These are phyloP conservation scores for Diploptera punctata DNA, from an alignment of 2,888 invertebrate genomes.

Conservation along the genomic window DNA sequence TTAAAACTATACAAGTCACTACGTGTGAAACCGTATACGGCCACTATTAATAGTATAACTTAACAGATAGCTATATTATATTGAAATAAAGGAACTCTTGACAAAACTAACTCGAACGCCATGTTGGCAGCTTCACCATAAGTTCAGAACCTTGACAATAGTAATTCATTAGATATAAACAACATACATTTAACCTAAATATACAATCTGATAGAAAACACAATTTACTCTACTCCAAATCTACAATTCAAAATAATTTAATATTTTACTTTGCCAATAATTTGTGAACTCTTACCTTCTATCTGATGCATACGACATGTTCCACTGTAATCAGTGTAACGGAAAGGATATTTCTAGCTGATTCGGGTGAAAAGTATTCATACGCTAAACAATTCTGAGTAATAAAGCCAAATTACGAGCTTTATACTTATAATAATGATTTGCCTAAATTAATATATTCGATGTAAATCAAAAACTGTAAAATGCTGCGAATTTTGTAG, in stretches of 20 bases:
- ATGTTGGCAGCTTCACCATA: slow-evolving; percentile 61
- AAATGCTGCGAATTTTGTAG: not conserved
- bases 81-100: not conserved
- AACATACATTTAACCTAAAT: not conserved
- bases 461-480: too few relatives aligned
- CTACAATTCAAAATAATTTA: not conserved
- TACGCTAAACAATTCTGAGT: slow-evolving; percentile 29
- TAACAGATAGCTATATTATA: not conserved
- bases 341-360: slow-evolving; percentile 61
- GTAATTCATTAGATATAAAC: slow-evolving; percentile 23
- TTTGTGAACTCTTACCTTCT: slow-evolving; percentile 72
- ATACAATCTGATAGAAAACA: not conserved
- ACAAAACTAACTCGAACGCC: slow-evolving; percentile 54
- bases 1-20: not conserved
- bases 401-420: too few relatives aligned
- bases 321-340: slow-evolving; percentile 77
- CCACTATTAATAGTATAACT: too few relatives aligned
- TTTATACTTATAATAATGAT: too few relatives aligned
- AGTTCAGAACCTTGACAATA: slow-evolving; percentile 45
- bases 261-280: slow-evolving; percentile 24
- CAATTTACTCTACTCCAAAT: not conserved
- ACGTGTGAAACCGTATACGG: too few relatives aligned
- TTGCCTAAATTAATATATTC: too few relatives aligned
- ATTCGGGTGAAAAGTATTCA: slow-evolving; percentile 32
- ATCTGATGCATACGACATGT: slow-evolving; percentile 83